Conservation (phyloP, 2,113 vertebrate species). For the Hystrix brachyura region DNA sequence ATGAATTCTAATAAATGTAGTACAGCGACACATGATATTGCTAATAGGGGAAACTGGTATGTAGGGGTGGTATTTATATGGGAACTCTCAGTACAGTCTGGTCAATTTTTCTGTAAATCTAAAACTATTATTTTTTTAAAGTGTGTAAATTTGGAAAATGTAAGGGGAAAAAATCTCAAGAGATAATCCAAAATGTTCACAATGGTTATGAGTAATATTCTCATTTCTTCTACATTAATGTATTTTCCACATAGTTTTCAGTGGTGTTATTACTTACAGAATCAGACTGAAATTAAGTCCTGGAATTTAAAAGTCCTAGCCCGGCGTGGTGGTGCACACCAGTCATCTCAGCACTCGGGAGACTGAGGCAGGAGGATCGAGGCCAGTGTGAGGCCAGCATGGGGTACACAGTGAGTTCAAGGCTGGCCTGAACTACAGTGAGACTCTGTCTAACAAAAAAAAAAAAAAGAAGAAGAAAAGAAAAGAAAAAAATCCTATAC, state of each 20-base stretch:
- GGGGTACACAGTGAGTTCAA: not conserved
- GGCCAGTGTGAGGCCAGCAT: not conserved
- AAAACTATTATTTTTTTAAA: conserved; percentile 1
- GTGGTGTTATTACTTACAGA: not conserved
- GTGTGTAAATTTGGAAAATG: not conserved
- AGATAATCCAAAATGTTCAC: conserved; percentile 28
- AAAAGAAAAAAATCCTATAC: not conserved
- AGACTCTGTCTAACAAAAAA: not conserved
- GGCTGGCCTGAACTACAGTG: not conserved
- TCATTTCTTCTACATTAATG: not conserved
- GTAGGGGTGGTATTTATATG: not conserved
- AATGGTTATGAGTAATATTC: conserved; percentile 34
- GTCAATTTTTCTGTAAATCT: not conserved
- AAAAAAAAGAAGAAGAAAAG: not conserved
- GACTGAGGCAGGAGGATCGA: not conserved
- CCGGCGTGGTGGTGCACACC: not conserved
- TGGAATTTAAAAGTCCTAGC: conserved; percentile 31
- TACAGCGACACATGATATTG: not conserved
- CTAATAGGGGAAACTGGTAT: not conserved
- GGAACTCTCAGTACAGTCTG: not conserved
- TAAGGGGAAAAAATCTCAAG: not conserved
- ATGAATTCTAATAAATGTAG: not conserved
- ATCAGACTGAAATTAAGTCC: conserved; percentile 35
- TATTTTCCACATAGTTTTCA: conserved; percentile 12
- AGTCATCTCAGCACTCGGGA: not conserved